Evolutionary conservation across 2,113 vertebrate species (phyloP).

Genomic region (Alligator sinensis): DNA sequence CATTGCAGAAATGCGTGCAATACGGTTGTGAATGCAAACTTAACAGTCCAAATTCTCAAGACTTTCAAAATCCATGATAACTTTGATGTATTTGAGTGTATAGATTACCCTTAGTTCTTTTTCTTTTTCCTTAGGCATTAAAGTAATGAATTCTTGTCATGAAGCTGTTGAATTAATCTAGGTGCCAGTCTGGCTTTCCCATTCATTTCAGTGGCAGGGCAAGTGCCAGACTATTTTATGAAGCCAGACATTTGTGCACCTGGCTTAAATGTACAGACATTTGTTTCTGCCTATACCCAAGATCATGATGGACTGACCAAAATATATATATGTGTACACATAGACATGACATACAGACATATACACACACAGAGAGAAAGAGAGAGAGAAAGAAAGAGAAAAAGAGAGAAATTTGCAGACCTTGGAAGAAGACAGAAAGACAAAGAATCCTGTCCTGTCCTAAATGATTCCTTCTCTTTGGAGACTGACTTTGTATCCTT

Average conservation of each 20-base stretch:
- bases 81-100: neutral
- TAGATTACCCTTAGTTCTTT: neutral
- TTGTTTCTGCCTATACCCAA: neutral
- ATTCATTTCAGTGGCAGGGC: neutral
- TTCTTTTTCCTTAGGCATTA: neutral
- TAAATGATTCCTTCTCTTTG: neutral
- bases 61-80: neutral
- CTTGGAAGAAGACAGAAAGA: neutral
- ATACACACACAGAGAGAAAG: no score
- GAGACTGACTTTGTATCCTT: neutral
- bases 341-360: no score
- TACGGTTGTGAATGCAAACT: neutral
- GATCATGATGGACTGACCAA: neutral
- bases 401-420: neutral
- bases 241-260: neutral
- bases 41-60: neutral
- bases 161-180: neutral
- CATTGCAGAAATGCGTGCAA: neutral
- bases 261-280: neutral
- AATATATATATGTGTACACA: neutral
- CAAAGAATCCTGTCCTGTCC: neutral
- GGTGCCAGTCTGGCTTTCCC: neutral
- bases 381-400: no score
- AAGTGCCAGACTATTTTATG: neutral
- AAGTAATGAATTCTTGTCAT: conserved; percentile 11